A percentile compares a stretch with the other conserved stretches of the same genome.
These are phyloP conservation scores for Ridgeia piscesae DNA, from an alignment of 1,140 invertebrate species.

Conservation along the genomic window DNA sequence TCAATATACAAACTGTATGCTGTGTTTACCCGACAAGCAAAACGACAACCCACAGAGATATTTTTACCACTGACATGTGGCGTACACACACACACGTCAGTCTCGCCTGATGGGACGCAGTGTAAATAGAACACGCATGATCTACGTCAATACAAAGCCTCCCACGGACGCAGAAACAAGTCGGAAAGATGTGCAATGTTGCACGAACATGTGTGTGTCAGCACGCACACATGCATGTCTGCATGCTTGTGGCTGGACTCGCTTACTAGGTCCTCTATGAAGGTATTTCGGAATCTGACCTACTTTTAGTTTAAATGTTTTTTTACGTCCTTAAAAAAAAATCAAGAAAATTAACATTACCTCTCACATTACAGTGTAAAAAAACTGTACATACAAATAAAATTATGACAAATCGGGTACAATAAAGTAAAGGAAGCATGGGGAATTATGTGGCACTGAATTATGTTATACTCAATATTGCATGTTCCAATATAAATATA, in stretches of 20 bases:
- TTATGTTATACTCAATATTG: too few species aligned
- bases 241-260: neutral
- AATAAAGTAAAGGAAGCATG: too few species aligned
- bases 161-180: neutral
- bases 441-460: too few species aligned
- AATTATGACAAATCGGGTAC: too few species aligned
- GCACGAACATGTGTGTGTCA: neutral
- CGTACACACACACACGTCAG: neutral
- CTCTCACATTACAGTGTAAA: too few species aligned
- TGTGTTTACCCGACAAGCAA: neutral
- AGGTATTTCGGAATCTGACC: neutral
- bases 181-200: neutral
- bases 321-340: too few species aligned
- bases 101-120: too few species aligned
- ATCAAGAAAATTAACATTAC: neutral
- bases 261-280: neutral
- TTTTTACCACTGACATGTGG: too few species aligned
- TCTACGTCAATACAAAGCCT: neutral
- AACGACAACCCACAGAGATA: neutral
- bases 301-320: neutral
- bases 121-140: too few species aligned
- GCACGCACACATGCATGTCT: neutral
- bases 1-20: neutral
- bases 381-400: too few species aligned
- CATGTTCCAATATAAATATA: too few species aligned